phyloP scores from a whole-genome alignment of 2,113 vertebrate genomes.

The Chionis minor region DNA sequence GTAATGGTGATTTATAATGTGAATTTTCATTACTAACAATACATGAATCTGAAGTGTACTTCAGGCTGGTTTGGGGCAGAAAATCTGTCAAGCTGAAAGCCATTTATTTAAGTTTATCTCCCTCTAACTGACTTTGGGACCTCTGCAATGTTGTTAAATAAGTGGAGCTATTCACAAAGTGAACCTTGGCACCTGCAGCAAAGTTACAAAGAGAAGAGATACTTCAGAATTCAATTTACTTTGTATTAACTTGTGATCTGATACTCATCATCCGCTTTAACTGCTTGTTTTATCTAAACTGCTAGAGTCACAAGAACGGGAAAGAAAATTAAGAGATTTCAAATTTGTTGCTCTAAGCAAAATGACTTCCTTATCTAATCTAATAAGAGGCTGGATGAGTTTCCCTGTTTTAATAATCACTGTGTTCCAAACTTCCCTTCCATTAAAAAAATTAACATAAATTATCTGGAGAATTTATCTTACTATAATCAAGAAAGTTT shows the following conservation, averaged over 20 bases:
- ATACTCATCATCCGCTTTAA: constrained; percentile 72
- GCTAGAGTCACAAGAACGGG: constrained; percentile 70
- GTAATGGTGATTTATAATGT: background rate
- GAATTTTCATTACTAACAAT: constrained; percentile 33
- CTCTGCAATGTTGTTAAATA: constrained; percentile 48
- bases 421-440: constrained; percentile 70
- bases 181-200: constrained; percentile 67
- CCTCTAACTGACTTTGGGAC: constrained; percentile 21
- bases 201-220: constrained; percentile 66
- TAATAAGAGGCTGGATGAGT: constrained; percentile 76
- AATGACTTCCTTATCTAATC: constrained; percentile 81
- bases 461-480: constrained; percentile 69
- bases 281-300: constrained; percentile 79
- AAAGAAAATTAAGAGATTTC: constrained; percentile 81
- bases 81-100: constrained; percentile 37
- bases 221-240: constrained; percentile 78
- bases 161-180: constrained; percentile 66
- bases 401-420: constrained; percentile 79
- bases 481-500: constrained; percentile 64
- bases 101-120: constrained; percentile 46
- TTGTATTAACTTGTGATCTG: constrained; percentile 75
- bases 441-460: constrained; percentile 78
- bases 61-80: constrained; percentile 21
- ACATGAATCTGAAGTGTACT: background rate
- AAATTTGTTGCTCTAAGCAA: constrained; percentile 81